Percentiles rank a stretch among this genome's conserved stretches.
Evolutionary conservation across 2,797 vertebrate species (phyloP).

Genomic region (Cercopithecus diana): DNA sequence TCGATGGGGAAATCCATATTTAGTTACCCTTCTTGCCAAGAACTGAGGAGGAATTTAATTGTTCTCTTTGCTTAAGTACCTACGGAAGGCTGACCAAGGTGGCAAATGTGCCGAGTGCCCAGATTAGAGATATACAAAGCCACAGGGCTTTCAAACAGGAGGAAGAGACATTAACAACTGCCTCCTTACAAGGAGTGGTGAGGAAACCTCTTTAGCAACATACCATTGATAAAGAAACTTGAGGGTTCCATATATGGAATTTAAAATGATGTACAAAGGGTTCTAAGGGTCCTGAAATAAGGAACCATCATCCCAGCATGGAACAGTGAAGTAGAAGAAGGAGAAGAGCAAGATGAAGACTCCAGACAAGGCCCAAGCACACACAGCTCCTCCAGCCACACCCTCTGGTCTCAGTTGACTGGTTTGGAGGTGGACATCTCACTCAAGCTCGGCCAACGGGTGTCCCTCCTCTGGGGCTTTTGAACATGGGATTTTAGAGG

Average conservation of each 20-base stretch:
- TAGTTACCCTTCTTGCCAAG: background rate
- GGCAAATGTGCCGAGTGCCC: background rate
- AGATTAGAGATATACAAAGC: background rate
- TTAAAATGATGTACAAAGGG: background rate
- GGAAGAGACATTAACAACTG: background rate
- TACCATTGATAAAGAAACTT: background rate
- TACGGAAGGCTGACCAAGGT: background rate
- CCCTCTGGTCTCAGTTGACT: background rate
- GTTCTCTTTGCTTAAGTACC: background rate
- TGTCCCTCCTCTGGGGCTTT: background rate
- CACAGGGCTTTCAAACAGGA: background rate
- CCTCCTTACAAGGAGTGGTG: background rate
- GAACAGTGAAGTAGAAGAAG: background rate
- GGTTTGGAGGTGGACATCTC: background rate
- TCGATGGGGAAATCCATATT: background rate
- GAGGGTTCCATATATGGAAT: background rate
- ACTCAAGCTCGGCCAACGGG: background rate
- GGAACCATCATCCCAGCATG: background rate
- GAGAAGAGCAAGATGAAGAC: background rate
- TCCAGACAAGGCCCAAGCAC: rapidly evolving
- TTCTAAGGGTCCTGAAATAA: background rate
- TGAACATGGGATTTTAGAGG: background rate
- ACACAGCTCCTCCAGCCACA: background rate
- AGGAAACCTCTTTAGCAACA: background rate
- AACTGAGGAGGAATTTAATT: background rate